phyloP scores from a whole-genome alignment of 2,113 vertebrate genomes.

The Dipodomys spectabilis region DNA sequence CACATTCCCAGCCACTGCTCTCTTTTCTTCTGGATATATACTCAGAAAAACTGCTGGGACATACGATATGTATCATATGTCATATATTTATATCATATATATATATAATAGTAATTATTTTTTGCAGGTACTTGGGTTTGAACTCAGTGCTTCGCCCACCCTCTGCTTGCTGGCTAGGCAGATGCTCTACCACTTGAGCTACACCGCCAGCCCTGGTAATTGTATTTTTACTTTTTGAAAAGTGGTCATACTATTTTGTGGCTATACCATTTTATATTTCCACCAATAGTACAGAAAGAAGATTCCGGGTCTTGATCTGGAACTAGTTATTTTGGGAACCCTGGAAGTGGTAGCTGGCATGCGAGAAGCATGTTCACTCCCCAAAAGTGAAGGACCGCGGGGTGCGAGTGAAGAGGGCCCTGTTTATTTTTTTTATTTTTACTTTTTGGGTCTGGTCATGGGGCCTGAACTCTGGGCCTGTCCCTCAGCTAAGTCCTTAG shows the following conservation, averaged over 20 bases:
- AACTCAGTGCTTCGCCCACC: no score
- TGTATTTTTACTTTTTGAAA: background rate
- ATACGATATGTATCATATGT: background rate
- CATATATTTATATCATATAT: no score
- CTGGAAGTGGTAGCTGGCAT: constrained; percentile 57
- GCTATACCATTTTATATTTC: background rate
- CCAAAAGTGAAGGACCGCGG: background rate
- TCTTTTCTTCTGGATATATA: background rate
- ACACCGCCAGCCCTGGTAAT: background rate
- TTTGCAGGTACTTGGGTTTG: no score
- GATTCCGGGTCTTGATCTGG: constrained; percentile 57
- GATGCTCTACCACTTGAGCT: no score
- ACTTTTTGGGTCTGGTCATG: no score
- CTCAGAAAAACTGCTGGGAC: background rate
- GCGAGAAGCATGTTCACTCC: background rate
- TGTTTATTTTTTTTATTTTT: no score
- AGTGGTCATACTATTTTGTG: background rate
- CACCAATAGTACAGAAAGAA: background rate
- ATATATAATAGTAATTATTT: no score
- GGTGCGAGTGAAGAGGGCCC: background rate
- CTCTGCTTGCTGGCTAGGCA: no score
- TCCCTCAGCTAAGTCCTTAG: no score
- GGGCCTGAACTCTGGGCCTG: no score
- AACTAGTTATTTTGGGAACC: constrained; percentile 36
- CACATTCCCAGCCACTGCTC: background rate